phyloP scores from a whole-genome alignment of 2,888 invertebrate genomes.

The Lamellibrachia satsuma region DNA sequence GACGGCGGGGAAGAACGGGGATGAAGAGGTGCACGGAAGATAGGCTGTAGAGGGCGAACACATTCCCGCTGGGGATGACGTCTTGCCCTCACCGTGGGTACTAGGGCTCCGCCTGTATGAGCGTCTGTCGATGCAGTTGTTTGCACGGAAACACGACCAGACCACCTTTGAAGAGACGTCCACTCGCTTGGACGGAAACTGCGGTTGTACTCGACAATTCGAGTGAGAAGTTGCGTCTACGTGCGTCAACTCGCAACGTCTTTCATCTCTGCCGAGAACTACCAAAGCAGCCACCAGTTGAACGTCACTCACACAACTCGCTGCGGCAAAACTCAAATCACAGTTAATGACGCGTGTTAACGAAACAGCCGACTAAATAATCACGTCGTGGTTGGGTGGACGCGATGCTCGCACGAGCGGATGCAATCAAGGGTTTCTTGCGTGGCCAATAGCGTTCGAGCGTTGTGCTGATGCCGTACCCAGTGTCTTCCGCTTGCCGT shows the following conservation, averaged over 20 bases:
- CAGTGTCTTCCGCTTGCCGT: background rate
- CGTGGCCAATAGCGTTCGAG: background rate
- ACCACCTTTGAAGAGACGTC: background rate
- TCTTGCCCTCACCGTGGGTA: background rate
- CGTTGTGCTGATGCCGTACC: no score
- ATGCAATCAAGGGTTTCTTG: background rate
- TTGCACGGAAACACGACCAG: background rate
- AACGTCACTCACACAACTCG: background rate
- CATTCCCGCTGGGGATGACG: background rate
- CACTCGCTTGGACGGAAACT: background rate
- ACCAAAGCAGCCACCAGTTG: background rate
- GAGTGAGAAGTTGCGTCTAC: background rate
- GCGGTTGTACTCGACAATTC: background rate
- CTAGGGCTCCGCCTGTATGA: background rate
- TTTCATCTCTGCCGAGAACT: background rate
- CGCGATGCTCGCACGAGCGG: background rate
- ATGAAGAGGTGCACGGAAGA: background rate
- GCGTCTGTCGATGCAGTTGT: background rate
- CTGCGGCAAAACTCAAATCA: background rate
- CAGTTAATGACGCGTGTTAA: background rate
- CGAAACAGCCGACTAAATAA: background rate
- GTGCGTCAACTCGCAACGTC: background rate
- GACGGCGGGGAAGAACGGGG: background rate
- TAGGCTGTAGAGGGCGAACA: background rate
- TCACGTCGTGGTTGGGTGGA: background rate